Evolutionary conservation across 2,113 vertebrate genomes (phyloP).

Genomic region (Sander vitreus): DNA sequence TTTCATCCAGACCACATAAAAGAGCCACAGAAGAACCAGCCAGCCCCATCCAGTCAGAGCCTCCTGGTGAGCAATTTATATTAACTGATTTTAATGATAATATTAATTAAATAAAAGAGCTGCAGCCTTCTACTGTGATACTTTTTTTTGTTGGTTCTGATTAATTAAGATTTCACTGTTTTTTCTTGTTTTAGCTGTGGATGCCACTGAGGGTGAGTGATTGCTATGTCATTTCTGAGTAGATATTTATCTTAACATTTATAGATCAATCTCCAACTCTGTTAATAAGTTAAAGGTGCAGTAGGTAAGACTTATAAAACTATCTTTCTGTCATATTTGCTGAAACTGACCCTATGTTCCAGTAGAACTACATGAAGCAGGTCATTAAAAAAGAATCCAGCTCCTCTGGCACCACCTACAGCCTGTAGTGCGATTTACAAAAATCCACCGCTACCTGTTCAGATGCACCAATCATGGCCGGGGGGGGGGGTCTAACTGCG

Average conservation of each 20-base stretch:
- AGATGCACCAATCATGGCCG: too few species aligned
- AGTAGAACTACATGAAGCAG: too few species aligned
- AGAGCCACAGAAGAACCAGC: neutral
- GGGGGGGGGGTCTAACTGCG: too few species aligned
- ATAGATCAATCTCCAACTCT: constrained; percentile 21
- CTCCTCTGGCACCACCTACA: too few species aligned
- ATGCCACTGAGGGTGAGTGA: constrained; percentile 37
- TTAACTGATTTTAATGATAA: neutral
- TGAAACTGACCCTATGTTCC: too few species aligned
- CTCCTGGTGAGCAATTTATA: constrained; percentile 61
- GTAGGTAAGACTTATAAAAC: too few species aligned
- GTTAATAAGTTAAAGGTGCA: neutral
- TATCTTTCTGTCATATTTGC: too few species aligned
- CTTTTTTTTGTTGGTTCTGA: neutral
- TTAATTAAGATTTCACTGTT: neutral
- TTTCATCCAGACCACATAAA: constrained; percentile 60
- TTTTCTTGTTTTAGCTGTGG: constrained; percentile 30
- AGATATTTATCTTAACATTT: constrained; percentile 1
- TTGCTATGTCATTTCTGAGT: neutral
- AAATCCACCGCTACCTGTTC: too few species aligned
- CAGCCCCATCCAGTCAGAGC: constrained; percentile 29
- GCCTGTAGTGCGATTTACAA: too few species aligned
- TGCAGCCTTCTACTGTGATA: neutral
- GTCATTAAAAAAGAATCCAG: too few species aligned
- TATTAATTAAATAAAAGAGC: neutral